These are phyloP conservation scores for Parotocinclus haroldoi DNA, from an alignment of 2,797 vertebrate genomes.

Conservation along the genomic window DNA sequence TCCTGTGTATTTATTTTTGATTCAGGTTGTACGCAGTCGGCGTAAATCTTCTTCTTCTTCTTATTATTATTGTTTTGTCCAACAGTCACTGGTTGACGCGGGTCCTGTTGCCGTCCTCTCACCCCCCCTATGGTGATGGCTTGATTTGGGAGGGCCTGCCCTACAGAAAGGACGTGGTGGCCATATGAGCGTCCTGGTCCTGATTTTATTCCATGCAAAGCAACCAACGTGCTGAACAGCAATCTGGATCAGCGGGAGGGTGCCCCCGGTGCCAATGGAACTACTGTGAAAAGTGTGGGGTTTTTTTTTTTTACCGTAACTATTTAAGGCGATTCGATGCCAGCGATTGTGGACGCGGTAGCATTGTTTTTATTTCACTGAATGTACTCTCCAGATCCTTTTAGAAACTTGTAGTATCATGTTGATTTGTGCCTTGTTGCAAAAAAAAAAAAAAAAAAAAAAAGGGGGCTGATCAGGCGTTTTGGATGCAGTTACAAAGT, in stretches of 20 bases:
- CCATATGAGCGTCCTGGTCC: slow-evolving; percentile 71
- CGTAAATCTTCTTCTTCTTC: not conserved
- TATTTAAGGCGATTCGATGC: too few species aligned
- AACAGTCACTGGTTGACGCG: slow-evolving; percentile 91
- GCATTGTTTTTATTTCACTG: too few species aligned
- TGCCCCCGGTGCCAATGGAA: too few species aligned
- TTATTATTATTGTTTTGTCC: slow-evolving; percentile 20
- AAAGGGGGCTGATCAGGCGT: too few species aligned
- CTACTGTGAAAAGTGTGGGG: too few species aligned
- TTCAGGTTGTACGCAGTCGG: not conserved
- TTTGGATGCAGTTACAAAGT: slow-evolving; percentile 33
- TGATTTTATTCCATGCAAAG: not conserved
- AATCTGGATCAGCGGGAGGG: too few species aligned
- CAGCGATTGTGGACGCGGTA: too few species aligned
- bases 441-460: too few species aligned
- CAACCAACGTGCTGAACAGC: not conserved
- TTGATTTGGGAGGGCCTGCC: slow-evolving; percentile 81
- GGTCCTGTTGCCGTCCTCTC: slow-evolving; percentile 87
- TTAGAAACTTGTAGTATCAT: not conserved
- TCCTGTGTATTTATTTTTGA: not conserved
- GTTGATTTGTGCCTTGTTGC: not conserved
- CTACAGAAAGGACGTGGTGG: slow-evolving; percentile 67
- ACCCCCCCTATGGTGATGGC: slow-evolving; percentile 80
- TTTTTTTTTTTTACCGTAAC: too few species aligned
- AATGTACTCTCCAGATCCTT: not conserved